phyloP scores from a whole-genome alignment of 2,888 invertebrate genomes.

The Ctenicera cuprea region DNA sequence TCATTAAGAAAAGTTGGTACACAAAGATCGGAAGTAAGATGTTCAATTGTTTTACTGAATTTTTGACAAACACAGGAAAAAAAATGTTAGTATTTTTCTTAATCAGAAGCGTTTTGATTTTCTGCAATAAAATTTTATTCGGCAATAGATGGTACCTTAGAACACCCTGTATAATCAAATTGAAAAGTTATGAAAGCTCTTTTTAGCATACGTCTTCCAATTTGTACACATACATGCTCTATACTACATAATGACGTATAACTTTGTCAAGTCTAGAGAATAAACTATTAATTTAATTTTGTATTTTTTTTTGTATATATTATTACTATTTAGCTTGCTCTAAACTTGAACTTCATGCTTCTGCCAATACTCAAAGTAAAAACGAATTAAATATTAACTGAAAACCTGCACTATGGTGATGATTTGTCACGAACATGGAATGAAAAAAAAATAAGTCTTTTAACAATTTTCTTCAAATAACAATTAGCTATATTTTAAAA shows the following conservation, averaged over 20 bases:
- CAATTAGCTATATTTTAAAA: too few species aligned
- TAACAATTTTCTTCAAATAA: too few species aligned
- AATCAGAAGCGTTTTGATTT: too few species aligned
- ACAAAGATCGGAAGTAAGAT: too few species aligned
- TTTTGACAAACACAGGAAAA: background rate
- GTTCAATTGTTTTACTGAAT: too few species aligned
- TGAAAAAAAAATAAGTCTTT: too few species aligned
- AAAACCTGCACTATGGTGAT: conserved; percentile 37
- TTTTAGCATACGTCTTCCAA: conserved; percentile 13
- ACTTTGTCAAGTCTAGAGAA: conserved; percentile 43
- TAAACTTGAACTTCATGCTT: conserved; percentile 47
- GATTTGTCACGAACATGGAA: background rate
- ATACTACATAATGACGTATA: conserved; percentile 28
- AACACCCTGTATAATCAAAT: background rate
- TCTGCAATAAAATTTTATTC: too few species aligned
- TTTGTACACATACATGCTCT: conserved; percentile 46
- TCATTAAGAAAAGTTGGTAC: too few species aligned
- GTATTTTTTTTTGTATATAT: too few species aligned
- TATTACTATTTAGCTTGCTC: conserved; percentile 20
- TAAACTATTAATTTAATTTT: background rate
- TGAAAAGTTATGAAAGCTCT: conserved; percentile 18
- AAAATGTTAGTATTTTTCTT: too few species aligned
- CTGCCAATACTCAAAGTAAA: conserved; percentile 48
- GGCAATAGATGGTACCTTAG: too few species aligned
- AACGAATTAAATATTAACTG: conserved; percentile 23